These are phyloP conservation scores for Mastacembelus armatus DNA, from an alignment of 2,797 vertebrate species.

Conservation along the genomic window DNA sequence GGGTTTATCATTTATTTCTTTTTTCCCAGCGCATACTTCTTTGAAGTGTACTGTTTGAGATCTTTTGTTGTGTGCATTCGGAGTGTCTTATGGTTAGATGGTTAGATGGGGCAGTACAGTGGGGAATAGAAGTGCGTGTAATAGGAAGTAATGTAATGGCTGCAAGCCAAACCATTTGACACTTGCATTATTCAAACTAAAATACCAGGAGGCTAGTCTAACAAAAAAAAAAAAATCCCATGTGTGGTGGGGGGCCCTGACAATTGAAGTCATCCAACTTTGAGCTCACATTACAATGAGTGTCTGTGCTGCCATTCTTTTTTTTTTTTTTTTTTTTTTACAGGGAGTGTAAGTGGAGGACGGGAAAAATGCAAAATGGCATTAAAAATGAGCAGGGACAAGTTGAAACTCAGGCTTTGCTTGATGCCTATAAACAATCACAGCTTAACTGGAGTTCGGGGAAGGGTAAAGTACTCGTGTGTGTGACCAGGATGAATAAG, in stretches of 20 bases:
- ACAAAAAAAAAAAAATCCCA: constrained; percentile 27
- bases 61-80: constrained; percentile 4
- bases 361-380: constrained; percentile 2
- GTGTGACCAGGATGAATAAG: constrained; percentile 20
- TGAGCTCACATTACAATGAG: constrained; percentile 19
- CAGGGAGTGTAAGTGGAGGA: background rate
- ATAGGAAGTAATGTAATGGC: constrained; percentile 28
- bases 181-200: constrained; percentile 61
- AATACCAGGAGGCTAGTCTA: constrained; percentile 31
- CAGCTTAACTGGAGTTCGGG: constrained; percentile 35
- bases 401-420: constrained; percentile 6
- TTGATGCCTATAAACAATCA: constrained; percentile 43
- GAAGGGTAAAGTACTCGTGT: constrained; percentile 25
- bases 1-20: constrained; percentile 6
- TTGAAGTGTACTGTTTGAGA: constrained; percentile 7
- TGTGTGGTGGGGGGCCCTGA: constrained; percentile 14
- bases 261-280: constrained; percentile 26
- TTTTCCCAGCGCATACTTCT: background rate
- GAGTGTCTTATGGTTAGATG: constrained; percentile 1
- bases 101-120: background rate
- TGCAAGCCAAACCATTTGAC: constrained; percentile 38
- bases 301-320: background rate
- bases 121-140: constrained; percentile 13
- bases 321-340: background rate
- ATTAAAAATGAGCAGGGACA: constrained; percentile 34